Percentiles rank a stretch among this genome's conserved stretches.
Evolutionary conservation across 2,113 vertebrate genomes (phyloP).

Genomic region (Hemibagrus wyckioides): DNA sequence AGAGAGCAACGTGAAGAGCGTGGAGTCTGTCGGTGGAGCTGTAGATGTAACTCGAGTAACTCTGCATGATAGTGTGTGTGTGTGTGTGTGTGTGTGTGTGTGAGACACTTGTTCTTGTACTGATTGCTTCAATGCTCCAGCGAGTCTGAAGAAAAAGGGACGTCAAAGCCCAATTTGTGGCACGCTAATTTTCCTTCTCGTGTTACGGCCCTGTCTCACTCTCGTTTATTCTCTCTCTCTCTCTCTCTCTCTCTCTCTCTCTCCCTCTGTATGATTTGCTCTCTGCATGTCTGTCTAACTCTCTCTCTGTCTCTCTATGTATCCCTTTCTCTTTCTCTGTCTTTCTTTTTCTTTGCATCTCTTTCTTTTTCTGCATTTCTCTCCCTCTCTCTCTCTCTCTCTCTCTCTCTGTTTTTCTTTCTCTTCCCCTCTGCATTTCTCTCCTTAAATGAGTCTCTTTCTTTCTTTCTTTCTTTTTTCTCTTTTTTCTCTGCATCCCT

Average conservation of each 20-base stretch:
- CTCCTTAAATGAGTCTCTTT: not conserved
- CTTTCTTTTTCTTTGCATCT: not conserved
- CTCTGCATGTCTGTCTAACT: slow-evolving; percentile 42
- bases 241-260: slow-evolving; percentile 59
- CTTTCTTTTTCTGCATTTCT: not conserved
- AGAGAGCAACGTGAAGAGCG: not conserved
- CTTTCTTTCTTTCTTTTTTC: not conserved
- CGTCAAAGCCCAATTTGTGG: slow-evolving; percentile 43
- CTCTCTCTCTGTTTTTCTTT: not conserved
- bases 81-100: slow-evolving; percentile 3
- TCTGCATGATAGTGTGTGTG: not conserved
- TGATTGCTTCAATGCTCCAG: slow-evolving; percentile 25
- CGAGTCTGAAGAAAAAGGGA: slow-evolving; percentile 39
- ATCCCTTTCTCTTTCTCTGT: not conserved
- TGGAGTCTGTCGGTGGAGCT: not conserved
- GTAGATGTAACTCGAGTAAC: not conserved
- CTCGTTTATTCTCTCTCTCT: slow-evolving; percentile 46
- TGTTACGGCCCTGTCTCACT: slow-evolving; percentile 51
- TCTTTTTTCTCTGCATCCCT: not conserved
- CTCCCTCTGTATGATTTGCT: slow-evolving; percentile 29
- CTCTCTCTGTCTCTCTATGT: not conserved
- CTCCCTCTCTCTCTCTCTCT: not conserved
- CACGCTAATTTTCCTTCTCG: slow-evolving; percentile 52
- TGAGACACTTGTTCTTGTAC: slow-evolving; percentile 10
- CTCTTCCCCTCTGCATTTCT: not conserved